Base-by-base conservation (phyloP, 2,113 vertebrate species). In the Casuarius casuarius region DNA sequence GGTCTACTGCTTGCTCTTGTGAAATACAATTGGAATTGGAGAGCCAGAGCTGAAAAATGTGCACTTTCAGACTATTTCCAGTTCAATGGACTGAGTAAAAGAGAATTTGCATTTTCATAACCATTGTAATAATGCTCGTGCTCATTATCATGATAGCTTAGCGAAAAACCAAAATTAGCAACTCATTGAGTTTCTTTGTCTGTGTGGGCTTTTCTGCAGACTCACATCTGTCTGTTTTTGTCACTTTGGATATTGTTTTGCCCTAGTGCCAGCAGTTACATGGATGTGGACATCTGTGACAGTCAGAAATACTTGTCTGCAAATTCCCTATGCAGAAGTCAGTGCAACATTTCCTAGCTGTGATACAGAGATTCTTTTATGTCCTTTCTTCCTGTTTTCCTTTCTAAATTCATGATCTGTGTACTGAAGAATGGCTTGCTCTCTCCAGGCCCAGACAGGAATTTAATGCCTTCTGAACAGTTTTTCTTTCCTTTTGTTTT, bases 91-190 rank as follows among this genome's bases (percentile, higher is more conserved):
- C 82, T 12, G 25, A 85, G 65, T 92, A 84, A 93, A 91, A 85
- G 79, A 95, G 78, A 89, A 94, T 97, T 92, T 97, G 79, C 92
- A 95, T 97, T 97, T 98, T 97, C 81, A 95, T 94, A 94, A 88
- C 52, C 25, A 9, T 88, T 92, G 49, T 92, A 93, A 92, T 96
- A 97, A 94, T 68, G 46, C 67, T 92, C 84, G 26, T 68, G 79
- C 74, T 90, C 67, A 51, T 92, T 82, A 76, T 75, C 90, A 54
- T 75, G 85, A 86, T 89, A 82, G 38, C 92, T 73, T 94, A 94
- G 44, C 28, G 2, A 73, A 86, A 89, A 84, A 62, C 10, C 88
- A 54, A 78, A 94, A 92, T 91, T 84, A 96, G 80, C 35, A 96
- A 84, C 80, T 65, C 2, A 3, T 4, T 40, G 56, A 48, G 31